These are phyloP conservation scores for rat (Rattus norvegicus) DNA, from an alignment of 2,113 vertebrate genomes.

Conservation along the genomic window DNA sequence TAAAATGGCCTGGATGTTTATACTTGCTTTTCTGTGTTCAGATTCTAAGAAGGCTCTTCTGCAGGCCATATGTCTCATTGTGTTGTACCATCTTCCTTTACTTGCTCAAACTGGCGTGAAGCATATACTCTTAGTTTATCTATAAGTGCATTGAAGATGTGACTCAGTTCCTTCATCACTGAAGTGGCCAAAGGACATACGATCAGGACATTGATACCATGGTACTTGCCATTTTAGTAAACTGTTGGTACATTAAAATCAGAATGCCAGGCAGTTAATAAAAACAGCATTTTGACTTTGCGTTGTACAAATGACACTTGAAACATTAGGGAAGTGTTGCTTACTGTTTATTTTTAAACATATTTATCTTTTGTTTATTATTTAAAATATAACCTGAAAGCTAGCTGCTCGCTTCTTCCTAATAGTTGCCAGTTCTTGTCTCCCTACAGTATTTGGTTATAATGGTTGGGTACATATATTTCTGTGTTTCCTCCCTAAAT, in stretches of 20 bases:
- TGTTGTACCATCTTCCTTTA: not conserved
- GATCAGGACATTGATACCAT: not conserved
- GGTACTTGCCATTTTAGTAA: constrained; percentile 14
- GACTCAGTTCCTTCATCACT: not conserved
- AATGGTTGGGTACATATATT: not conserved
- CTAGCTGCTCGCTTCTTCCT: not conserved
- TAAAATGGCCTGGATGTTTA: not conserved
- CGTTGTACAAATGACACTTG: not conserved
- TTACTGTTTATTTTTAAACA: not conserved
- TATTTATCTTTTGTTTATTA: not conserved
- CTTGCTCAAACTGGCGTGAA: not conserved
- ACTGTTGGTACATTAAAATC: constrained; percentile 14
- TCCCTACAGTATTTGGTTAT: not conserved
- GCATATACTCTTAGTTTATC: not conserved
- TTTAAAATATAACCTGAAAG: not conserved
- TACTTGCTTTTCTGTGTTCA: not conserved
- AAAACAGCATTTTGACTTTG: not conserved
- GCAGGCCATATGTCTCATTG: not conserved
- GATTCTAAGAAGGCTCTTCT: not conserved
- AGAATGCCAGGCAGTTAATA: not conserved
- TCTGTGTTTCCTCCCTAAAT: not conserved
- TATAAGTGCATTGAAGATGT: not conserved
- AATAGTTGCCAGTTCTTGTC: constrained; percentile 28
- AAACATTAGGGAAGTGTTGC: constrained; percentile 7
- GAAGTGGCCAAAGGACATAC: not conserved